A percentile compares a stretch with the other conserved stretches of the same genome.
Conservation (phyloP, 1,140 invertebrate species). For the Drosophila auraria region DNA sequence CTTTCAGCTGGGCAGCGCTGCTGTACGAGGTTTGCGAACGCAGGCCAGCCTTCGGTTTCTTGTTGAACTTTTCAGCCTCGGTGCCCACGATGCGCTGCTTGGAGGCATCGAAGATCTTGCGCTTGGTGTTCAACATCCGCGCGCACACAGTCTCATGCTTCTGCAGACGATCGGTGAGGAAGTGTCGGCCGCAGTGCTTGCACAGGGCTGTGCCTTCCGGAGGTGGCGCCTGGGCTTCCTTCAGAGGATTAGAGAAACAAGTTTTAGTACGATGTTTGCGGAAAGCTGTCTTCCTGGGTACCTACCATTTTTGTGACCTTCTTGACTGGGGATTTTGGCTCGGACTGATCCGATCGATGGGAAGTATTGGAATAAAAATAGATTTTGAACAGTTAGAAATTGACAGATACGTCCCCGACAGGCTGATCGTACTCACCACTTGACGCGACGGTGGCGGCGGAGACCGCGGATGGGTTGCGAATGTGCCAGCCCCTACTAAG, state of each 20-base stretch:
- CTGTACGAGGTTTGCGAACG: constrained; percentile 58
- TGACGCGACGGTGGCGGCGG: constrained; percentile 18
- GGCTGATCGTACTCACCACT: constrained; percentile 30
- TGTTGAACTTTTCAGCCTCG: constrained; percentile 92
- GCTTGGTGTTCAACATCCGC: constrained; percentile 90
- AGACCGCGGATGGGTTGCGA: not conserved
- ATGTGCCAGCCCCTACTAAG: not conserved
- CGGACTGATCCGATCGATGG: constrained; percentile 18
- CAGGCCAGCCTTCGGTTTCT: constrained; percentile 67
- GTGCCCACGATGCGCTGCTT: constrained; percentile 94
- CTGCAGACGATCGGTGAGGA: constrained; percentile 91
- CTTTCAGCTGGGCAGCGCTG: constrained; percentile 68
- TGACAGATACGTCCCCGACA: constrained; percentile 1
- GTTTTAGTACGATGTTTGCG: not conserved
- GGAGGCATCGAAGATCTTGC: constrained; percentile 94
- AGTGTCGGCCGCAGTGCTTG: constrained; percentile 89
- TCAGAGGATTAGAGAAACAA: not conserved
- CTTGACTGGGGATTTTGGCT: constrained; percentile 60
- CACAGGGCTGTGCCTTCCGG: constrained; percentile 86
- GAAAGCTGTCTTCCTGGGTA: not conserved
- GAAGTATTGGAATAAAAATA: not conserved
- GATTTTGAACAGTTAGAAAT: not conserved
- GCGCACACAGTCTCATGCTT: constrained; percentile 94
- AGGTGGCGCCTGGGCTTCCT: constrained; percentile 11
- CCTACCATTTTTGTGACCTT: constrained; percentile 60